Conservation (phyloP, 2,113 vertebrate genomes). For the Genyomyrus donnyi region DNA sequence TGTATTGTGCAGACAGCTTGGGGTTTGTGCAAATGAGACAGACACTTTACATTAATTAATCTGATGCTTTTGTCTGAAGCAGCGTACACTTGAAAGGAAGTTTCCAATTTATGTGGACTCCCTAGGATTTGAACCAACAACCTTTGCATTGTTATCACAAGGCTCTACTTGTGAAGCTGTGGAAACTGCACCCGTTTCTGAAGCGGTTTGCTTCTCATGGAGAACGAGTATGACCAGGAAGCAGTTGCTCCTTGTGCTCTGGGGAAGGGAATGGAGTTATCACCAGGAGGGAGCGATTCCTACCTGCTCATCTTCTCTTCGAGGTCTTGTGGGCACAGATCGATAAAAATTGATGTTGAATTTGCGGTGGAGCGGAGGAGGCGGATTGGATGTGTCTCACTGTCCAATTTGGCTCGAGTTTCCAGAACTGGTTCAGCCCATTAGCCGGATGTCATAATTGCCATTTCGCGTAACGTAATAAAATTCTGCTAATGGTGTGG, state of each 20-base stretch:
- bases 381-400: constrained; percentile 32
- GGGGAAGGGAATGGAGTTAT: background rate
- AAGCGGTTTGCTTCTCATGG: background rate
- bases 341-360: constrained; percentile 41
- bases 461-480: constrained; percentile 22
- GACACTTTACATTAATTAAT: background rate
- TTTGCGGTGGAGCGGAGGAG: constrained; percentile 26
- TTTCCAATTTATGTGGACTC: background rate
- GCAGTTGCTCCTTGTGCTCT: background rate
- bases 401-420: constrained; percentile 33
- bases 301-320: constrained; percentile 43
- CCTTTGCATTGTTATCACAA: background rate
- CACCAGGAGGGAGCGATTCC: constrained; percentile 37
- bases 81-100: background rate
- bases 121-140: background rate
- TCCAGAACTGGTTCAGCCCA: constrained; percentile 28
- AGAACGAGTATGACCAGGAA: background rate
- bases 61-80: background rate
- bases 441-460: constrained; percentile 29
- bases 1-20: background rate
- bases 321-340: constrained; percentile 43
- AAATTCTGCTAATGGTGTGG: constrained; percentile 34
- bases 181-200: background rate
- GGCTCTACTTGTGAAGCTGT: background rate
- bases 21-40: background rate